Percentiles rank a stretch among this genome's conserved stretches.
phyloP scores from a whole-genome alignment of 2,797 vertebrate genomes.

The Urosaurus nigricauda region DNA sequence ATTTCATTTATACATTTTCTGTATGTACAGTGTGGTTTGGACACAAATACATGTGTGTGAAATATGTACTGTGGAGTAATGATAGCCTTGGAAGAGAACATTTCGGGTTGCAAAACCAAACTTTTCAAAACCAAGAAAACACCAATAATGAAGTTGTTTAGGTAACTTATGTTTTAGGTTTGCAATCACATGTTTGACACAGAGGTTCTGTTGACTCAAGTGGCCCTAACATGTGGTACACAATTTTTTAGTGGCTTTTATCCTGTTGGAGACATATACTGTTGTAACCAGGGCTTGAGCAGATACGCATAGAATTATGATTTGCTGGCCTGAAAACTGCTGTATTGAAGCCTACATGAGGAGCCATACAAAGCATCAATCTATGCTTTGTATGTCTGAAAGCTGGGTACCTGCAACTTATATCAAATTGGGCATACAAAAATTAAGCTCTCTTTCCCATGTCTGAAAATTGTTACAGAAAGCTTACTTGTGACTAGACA shows the following conservation, averaged over 20 bases:
- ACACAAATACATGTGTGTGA: constrained; percentile 59
- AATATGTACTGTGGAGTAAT: neutral
- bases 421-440: no score
- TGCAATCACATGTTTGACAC: neutral
- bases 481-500: no score
- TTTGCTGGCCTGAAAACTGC: neutral
- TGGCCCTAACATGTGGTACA: neutral
- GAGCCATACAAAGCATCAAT: no score
- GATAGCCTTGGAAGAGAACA: neutral
- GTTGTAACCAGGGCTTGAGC: no score
- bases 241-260: no score
- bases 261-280: no score
- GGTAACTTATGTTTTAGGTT: neutral
- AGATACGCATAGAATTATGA: neutral
- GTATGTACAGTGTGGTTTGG: constrained; percentile 40
- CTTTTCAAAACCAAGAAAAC: constrained; percentile 1
- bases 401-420: no score
- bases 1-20: constrained; percentile 74
- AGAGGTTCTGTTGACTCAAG: neutral
- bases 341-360: neutral
- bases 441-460: no score
- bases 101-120: neutral
- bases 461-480: no score
- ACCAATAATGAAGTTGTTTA: neutral
- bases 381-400: no score